Conservation (phyloP, 2,888 invertebrate species). For the Rugalucina vietnamica region DNA sequence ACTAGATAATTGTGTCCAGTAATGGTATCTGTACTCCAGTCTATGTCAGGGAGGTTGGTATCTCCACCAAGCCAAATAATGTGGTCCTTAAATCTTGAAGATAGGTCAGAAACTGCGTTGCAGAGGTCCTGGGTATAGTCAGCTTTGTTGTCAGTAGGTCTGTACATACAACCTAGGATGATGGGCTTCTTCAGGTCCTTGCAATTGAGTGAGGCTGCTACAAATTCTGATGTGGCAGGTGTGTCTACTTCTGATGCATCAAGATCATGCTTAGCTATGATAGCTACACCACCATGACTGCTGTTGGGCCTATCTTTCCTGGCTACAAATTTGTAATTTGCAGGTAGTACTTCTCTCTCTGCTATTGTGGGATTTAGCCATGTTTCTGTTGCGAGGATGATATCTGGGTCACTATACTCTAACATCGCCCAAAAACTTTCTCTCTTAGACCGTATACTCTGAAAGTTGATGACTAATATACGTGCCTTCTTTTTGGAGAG, state of each 20-base stretch:
- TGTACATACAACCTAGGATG: constrained; percentile 34
- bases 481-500: too few relatives aligned
- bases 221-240: constrained; percentile 12
- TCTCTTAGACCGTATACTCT: too few relatives aligned
- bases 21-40: constrained; percentile 25
- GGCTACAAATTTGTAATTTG: constrained; percentile 11
- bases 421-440: too few relatives aligned
- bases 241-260: constrained; percentile 27
- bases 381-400: too few relatives aligned
- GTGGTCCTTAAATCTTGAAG: not conserved
- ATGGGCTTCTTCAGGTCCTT: constrained; percentile 27
- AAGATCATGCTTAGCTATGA: constrained; percentile 37
- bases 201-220: constrained; percentile 30
- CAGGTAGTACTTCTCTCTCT: constrained; percentile 10
- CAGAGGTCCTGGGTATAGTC: constrained; percentile 22
- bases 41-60: constrained; percentile 46
- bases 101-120: not conserved
- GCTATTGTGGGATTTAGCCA: not conserved
- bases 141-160: constrained; percentile 30
- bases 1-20: constrained; percentile 5
- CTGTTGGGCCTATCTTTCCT: constrained; percentile 6
- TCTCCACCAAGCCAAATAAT: constrained; percentile 20
- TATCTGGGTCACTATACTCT: too few relatives aligned
- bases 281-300: constrained; percentile 34
- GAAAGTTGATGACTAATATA: too few relatives aligned